Evolutionary conservation across 2,113 vertebrate species (phyloP), one percentile per base, ranked within the genome.

Genomic region (Melanerpes formicivorus): DNA sequence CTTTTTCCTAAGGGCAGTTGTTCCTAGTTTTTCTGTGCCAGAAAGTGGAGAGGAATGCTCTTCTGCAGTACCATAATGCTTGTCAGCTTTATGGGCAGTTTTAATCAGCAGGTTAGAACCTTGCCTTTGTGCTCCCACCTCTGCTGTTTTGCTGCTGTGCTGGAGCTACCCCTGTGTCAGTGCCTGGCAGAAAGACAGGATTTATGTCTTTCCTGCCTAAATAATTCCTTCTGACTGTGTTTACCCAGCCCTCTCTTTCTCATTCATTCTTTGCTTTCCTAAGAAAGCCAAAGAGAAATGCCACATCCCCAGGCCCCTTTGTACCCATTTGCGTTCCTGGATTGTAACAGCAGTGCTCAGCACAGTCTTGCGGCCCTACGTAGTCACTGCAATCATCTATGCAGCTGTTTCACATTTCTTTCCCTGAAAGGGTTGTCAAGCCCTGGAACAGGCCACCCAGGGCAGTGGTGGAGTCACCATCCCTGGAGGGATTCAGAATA

Each of bases 21-120:
- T 86, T 93, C 58, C 64, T 67, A 18, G 54, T 72, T 79, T 71
- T 73, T 80, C 80, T 73, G 65, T 92, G 77, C 83, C 75, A 77
- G 73, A 50, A 91, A 92, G 67, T 71, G 72, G 59, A 83, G 94
- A 85, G 82, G 90, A 95, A 90, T 90, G 54, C 63, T 96, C 67
- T 96, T 95, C 87, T 94, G 85, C 19, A 0, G 62, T 85, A 55
- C 71, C 90, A 5, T 55, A 78, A 82, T 77, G 60, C 80, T 96
- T 88, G 82, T 94, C 88, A 96, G 87, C 80, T 90, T 37, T 94
- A 96, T 40, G 40, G 40, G 40, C 40, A 90, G 66, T 85, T 96
- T 86, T 95, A 95, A 96, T 79, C 79, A 93, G 74, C 86, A 88
- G 71, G 95, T 96, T 72, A 79, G 76, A 85, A 88, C 84, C n/a